Conservation (phyloP, 2,888 invertebrate species). For the Cephalotes varians region DNA sequence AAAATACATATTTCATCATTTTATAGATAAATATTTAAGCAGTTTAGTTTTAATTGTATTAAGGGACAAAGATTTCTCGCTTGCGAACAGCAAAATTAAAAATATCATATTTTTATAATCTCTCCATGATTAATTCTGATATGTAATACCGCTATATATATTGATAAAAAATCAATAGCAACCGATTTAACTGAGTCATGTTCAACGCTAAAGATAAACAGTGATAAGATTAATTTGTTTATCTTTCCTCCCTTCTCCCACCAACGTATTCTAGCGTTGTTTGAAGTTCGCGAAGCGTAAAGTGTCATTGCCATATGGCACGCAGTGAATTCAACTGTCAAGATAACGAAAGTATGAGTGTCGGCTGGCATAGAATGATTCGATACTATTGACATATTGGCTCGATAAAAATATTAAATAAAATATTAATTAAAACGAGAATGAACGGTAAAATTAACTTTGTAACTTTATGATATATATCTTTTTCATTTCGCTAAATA, state of each 20-base stretch:
- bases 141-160: not conserved
- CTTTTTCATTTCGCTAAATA: not conserved
- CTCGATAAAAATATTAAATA: conserved; percentile 28
- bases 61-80: not conserved
- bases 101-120: not conserved
- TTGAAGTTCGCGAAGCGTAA: conserved; percentile 20
- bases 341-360: conserved; percentile 31
- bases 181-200: conserved; percentile 43
- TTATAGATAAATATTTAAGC: not conserved
- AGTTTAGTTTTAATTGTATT: not conserved
- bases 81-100: not conserved
- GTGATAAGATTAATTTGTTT: conserved; percentile 52
- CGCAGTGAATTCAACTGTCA: conserved; percentile 21
- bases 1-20: not conserved
- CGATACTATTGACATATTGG: not conserved
- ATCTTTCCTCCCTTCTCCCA: conserved; percentile 22
- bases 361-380: conserved; percentile 1
- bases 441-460: not conserved
- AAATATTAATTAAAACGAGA: not conserved
- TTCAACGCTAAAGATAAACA: conserved; percentile 45
- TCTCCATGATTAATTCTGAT: not conserved
- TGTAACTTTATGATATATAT: not conserved
- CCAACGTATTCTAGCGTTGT: conserved; percentile 1
- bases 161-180: conserved; percentile 54
- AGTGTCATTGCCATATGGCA: conserved; percentile 36